Evolutionary conservation across 2,888 invertebrate genomes (phyloP).

Genomic region (Halictus quadricinctus): DNA sequence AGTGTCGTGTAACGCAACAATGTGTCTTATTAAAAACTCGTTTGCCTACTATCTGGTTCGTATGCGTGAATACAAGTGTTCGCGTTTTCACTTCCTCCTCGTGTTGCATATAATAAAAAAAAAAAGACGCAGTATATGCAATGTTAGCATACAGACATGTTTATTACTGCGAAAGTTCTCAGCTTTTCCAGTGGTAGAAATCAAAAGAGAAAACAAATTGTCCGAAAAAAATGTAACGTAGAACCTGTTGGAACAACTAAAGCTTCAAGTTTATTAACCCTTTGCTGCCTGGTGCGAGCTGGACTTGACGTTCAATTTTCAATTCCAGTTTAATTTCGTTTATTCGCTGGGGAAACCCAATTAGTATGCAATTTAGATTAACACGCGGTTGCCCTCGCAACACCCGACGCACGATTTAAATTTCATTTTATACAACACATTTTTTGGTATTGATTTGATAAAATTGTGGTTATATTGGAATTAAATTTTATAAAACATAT

Average conservation of each 20-base stretch:
- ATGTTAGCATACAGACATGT: neutral
- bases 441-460: neutral
- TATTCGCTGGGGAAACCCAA: neutral
- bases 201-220: neutral
- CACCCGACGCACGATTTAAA: neutral
- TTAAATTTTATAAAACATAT: neutral
- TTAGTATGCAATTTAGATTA: neutral
- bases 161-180: neutral
- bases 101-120: neutral
- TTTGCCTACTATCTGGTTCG: neutral
- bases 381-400: neutral
- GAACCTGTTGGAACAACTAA: neutral
- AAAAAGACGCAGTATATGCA: too few relatives aligned
- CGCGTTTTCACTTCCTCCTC: slow-evolving; percentile 13
- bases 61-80: neutral
- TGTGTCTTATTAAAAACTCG: slow-evolving; percentile 14
- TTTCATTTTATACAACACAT: too few relatives aligned
- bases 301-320: neutral
- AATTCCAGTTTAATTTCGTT: neutral
- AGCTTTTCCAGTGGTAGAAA: neutral
- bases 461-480: too few relatives aligned
- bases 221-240: neutral
- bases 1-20: neutral
- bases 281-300: neutral
- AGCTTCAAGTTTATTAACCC: neutral